phyloP scores from a whole-genome alignment of 1,140 invertebrate genomes.

The Sitophilus oryzae region DNA sequence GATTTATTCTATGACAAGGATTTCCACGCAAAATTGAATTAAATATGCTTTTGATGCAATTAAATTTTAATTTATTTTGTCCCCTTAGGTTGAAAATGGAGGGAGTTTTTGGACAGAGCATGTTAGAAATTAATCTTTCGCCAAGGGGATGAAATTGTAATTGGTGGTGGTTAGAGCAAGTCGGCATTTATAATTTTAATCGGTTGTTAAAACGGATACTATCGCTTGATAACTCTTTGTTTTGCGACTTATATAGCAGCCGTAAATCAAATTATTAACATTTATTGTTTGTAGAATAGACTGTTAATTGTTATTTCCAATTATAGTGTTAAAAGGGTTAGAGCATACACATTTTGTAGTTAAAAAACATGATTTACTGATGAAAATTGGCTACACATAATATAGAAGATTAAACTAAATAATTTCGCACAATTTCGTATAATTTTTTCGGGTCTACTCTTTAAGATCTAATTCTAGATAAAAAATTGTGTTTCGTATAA shows the following conservation, averaged over 20 bases:
- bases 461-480: too few species aligned
- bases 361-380: too few species aligned
- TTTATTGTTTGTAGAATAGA: too few species aligned
- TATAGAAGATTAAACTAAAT: too few species aligned
- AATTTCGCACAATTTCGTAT: too few species aligned
- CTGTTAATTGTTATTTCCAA: too few species aligned
- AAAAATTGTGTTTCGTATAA: too few species aligned
- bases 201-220: background rate
- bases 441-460: too few species aligned
- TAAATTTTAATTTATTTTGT: constrained; percentile 11
- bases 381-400: too few species aligned
- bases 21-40: constrained; percentile 7
- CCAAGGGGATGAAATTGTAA: background rate
- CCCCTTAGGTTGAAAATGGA: background rate
- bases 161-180: background rate
- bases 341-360: too few species aligned
- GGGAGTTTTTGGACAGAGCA: constrained; percentile 1
- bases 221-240: background rate
- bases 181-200: background rate
- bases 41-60: constrained; percentile 6
- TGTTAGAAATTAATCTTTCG: background rate
- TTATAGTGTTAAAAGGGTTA: too few species aligned
- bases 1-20: constrained; percentile 1
- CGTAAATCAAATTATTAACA: background rate
- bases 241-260: background rate